Percentiles rank a stretch among this genome's conserved stretches.
phyloP scores from a whole-genome alignment of 2,888 invertebrate genomes.

The Deilephila porcellus region DNA sequence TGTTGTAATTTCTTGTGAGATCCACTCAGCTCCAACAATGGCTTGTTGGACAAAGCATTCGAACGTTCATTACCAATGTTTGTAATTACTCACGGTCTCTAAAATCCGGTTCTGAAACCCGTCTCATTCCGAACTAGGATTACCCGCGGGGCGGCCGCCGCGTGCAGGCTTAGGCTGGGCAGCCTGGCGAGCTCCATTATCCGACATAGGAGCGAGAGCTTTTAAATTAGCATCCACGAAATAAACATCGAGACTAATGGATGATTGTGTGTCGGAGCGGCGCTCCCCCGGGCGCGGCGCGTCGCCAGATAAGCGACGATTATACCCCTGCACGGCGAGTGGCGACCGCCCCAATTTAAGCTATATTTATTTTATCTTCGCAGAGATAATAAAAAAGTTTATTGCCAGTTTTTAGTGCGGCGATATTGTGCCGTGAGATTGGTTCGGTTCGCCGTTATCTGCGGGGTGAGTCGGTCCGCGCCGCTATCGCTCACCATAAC shows the following conservation, averaged over 20 bases:
- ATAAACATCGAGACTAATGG: conserved; percentile 80
- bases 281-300: conserved; percentile 39
- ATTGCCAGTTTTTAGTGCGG: conserved; percentile 72
- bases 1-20: not conserved
- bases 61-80: conserved; percentile 3
- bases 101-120: conserved; percentile 2
- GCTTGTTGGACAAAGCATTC: conserved; percentile 6
- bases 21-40: conserved; percentile 1
- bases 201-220: conserved; percentile 58
- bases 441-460: conserved; percentile 46
- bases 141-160: not conserved
- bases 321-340: conserved; percentile 45
- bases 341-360: conserved; percentile 58
- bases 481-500: conserved; percentile 34
- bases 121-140: not conserved
- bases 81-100: conserved; percentile 5
- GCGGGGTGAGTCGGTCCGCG: conserved; percentile 29
- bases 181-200: conserved; percentile 54
- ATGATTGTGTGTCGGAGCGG: conserved; percentile 54
- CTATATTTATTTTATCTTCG: conserved; percentile 71
- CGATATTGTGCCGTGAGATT: conserved; percentile 65
- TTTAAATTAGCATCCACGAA: conserved; percentile 73
- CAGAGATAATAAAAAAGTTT: conserved; percentile 68
- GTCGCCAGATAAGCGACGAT: conserved; percentile 52
- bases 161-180: conserved; percentile 28